These are phyloP conservation scores for Cheirogaleus major DNA, from an alignment of 2,797 vertebrate species.

Conservation along the genomic window DNA sequence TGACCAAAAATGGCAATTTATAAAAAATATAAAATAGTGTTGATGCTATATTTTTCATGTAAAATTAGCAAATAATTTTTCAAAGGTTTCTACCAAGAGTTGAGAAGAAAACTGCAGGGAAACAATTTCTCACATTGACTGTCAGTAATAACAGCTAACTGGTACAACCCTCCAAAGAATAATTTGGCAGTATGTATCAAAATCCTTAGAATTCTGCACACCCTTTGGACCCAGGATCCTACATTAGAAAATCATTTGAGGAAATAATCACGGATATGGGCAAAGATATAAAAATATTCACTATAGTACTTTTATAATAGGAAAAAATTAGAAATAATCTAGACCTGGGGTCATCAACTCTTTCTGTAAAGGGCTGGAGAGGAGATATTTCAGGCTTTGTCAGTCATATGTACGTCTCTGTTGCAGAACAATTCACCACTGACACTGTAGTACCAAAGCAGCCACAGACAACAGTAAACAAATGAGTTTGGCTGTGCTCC, in stretches of 20 bases:
- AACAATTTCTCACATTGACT: background rate
- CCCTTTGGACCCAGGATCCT: background rate
- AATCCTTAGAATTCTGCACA: background rate
- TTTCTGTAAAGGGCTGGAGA: background rate
- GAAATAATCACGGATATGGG: background rate
- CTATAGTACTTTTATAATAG: background rate
- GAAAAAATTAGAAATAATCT: background rate
- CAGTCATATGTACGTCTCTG: background rate
- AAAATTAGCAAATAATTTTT: conserved; percentile 34
- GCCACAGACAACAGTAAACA: background rate
- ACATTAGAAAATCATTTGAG: conserved; percentile 16
- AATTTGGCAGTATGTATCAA: background rate
- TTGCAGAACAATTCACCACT: background rate
- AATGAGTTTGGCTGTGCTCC: background rate
- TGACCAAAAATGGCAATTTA: background rate
- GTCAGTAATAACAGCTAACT: background rate
- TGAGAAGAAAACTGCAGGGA: conserved; percentile 2
- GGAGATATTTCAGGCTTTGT: background rate
- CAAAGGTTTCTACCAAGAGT: background rate
- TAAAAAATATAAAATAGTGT: conserved; percentile 5
- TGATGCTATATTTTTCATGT: background rate
- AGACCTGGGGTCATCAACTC: background rate
- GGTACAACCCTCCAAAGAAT: background rate
- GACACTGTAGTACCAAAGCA: background rate
- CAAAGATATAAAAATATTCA: conserved; percentile 4